A percentile compares a stretch with the other conserved stretches of the same genome.
phyloP scores from a whole-genome alignment of 2,113 vertebrate species.

The Orientallactaga bullata region DNA sequence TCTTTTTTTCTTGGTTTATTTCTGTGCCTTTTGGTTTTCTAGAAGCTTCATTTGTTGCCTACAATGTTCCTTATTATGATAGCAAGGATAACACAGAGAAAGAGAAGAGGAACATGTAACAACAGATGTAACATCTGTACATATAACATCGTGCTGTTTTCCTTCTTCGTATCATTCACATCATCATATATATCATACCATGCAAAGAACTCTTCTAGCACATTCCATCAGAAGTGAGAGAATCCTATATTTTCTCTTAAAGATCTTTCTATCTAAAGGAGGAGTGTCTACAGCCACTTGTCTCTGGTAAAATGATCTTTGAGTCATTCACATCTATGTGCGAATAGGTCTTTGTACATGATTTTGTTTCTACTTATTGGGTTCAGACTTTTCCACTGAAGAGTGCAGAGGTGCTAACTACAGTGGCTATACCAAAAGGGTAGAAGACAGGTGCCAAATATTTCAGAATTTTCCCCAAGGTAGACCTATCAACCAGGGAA shows the following conservation, averaged over 20 bases:
- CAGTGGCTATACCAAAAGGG: background rate
- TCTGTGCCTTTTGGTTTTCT: background rate
- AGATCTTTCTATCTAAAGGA: background rate
- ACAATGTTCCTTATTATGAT: fast-evolving
- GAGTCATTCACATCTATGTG: background rate
- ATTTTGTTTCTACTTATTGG: background rate
- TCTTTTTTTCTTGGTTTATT: too few species aligned
- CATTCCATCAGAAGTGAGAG: background rate
- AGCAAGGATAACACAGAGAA: background rate
- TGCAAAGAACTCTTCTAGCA: background rate
- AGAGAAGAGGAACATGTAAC: too few species aligned
- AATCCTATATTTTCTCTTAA: background rate
- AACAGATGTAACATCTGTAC: background rate
- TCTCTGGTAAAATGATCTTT: background rate
- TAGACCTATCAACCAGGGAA: background rate
- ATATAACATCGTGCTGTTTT: background rate
- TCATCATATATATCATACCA: background rate
- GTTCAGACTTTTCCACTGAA: background rate
- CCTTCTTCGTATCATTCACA: background rate
- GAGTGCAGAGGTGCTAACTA: background rate
- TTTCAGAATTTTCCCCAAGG: constrained; percentile 11
- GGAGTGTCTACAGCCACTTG: too few species aligned
- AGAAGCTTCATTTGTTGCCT: background rate
- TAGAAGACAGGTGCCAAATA: background rate
- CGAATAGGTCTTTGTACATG: background rate